These are phyloP conservation scores for Mantis religiosa DNA, from an alignment of 2,888 invertebrate species.

Conservation along the genomic window DNA sequence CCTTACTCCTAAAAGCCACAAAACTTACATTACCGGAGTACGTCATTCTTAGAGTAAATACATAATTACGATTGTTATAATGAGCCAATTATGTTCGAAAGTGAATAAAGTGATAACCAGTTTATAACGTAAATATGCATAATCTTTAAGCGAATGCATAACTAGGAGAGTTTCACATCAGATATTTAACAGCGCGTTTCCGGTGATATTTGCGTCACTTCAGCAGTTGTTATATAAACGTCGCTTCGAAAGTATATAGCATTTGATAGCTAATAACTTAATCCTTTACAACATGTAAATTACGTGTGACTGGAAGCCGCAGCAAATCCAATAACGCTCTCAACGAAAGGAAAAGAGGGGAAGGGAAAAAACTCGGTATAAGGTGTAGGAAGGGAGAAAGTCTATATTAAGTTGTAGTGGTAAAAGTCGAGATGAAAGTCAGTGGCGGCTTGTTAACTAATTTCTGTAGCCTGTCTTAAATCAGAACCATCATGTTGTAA, in stretches of 20 bases:
- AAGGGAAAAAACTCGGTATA: background rate
- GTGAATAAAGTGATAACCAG: too few species aligned
- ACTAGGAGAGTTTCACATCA: background rate
- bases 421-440: background rate
- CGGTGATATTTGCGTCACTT: background rate
- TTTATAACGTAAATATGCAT: too few species aligned
- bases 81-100: too few species aligned
- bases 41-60: too few species aligned
- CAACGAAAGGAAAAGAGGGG: background rate
- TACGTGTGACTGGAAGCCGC: constrained; percentile 14
- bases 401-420: constrained; percentile 9
- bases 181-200: background rate
- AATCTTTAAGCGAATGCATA: too few species aligned
- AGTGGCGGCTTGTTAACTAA: background rate
- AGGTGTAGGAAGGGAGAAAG: constrained; percentile 2
- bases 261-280: background rate
- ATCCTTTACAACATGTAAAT: constrained; percentile 3
- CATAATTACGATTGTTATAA: too few species aligned
- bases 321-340: constrained; percentile 17
- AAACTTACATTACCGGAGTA: too few species aligned
- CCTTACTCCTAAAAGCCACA: too few species aligned
- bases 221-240: background rate
- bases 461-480: too few species aligned
- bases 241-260: background rate
- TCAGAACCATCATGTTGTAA: too few species aligned